A percentile compares a stretch with the other conserved stretches of the same genome.
Evolutionary conservation across 2,888 invertebrate genomes (phyloP).

Genomic region (Volucella zonaria): DNA sequence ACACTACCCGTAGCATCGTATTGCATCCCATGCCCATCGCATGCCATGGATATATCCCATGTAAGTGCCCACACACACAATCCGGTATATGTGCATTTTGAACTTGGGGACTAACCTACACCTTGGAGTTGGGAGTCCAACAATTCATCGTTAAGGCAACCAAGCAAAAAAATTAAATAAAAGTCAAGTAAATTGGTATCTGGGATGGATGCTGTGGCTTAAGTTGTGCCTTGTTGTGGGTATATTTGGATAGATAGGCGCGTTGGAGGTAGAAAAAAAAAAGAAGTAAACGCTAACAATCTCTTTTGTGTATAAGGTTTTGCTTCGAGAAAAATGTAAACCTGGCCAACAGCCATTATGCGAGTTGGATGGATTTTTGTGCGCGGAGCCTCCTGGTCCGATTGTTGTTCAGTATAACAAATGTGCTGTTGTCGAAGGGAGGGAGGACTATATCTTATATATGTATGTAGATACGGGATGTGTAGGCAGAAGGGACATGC

Average conservation of each 20-base stretch:
- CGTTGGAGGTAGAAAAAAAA: constrained; percentile 58
- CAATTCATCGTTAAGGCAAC: constrained; percentile 66
- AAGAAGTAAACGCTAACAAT: constrained; percentile 58
- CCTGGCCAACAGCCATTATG: constrained; percentile 67
- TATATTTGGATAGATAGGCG: constrained; percentile 67
- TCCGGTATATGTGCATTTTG: constrained; percentile 70
- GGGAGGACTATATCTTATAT: constrained; percentile 62
- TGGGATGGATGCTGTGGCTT: constrained; percentile 69
- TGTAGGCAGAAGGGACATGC: constrained; percentile 54
- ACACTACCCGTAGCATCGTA: constrained; percentile 56
- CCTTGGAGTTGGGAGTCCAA: constrained; percentile 69
- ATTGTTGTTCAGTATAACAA: constrained; percentile 59
- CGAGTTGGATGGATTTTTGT: constrained; percentile 61
- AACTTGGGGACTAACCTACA: constrained; percentile 73
- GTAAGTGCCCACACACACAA: constrained; percentile 72
- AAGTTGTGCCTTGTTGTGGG: constrained; percentile 61
- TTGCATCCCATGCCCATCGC: constrained; percentile 39
- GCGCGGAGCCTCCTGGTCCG: constrained; percentile 62
- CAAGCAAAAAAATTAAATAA: constrained; percentile 22
- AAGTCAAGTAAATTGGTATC: constrained; percentile 61
- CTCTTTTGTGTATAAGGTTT: constrained; percentile 55
- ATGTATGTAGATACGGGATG: constrained; percentile 48
- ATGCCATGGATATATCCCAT: constrained; percentile 20
- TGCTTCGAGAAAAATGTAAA: constrained; percentile 44
- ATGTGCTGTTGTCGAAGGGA: constrained; percentile 26